Evolutionary conservation across 2,113 vertebrate genomes (phyloP).

Genomic region (Burhinus bistriatus): DNA sequence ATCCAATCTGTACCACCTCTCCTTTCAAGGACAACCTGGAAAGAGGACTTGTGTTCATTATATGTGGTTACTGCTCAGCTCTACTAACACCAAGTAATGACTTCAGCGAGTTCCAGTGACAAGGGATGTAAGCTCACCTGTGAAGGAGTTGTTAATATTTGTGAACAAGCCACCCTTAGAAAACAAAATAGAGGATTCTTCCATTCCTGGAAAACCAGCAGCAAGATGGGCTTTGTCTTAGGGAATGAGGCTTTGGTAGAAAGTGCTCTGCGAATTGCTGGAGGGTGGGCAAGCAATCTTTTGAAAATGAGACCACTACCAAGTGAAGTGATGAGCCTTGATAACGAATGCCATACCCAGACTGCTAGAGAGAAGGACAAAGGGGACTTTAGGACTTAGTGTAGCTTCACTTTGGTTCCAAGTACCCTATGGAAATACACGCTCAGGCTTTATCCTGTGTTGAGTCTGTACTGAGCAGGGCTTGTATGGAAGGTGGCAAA

Average conservation of each 20-base stretch:
- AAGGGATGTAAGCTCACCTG: neutral
- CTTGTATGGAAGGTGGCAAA: neutral
- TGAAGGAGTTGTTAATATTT: neutral
- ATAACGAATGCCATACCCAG: neutral
- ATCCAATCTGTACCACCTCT: fast-evolving
- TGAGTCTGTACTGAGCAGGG: neutral
- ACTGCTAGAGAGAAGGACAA: neutral
- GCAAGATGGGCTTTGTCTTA: neutral
- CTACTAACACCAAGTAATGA: neutral
- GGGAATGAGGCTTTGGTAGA: neutral
- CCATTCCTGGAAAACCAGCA: neutral
- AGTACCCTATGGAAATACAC: neutral
- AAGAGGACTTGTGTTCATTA: neutral
- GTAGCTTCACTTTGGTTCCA: neutral
- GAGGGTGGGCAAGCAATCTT: neutral
- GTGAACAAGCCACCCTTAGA: neutral
- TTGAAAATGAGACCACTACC: neutral
- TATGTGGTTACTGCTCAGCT: neutral
- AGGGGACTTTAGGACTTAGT: neutral
- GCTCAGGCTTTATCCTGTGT: neutral
- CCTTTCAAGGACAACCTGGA: neutral
- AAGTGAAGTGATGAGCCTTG: neutral
- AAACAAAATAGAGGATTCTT: neutral
- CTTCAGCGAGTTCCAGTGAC: neutral
- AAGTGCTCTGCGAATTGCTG: neutral